Conservation (phyloP, 2,888 invertebrate genomes). For the Sepioteuthis lessoniana region DNA sequence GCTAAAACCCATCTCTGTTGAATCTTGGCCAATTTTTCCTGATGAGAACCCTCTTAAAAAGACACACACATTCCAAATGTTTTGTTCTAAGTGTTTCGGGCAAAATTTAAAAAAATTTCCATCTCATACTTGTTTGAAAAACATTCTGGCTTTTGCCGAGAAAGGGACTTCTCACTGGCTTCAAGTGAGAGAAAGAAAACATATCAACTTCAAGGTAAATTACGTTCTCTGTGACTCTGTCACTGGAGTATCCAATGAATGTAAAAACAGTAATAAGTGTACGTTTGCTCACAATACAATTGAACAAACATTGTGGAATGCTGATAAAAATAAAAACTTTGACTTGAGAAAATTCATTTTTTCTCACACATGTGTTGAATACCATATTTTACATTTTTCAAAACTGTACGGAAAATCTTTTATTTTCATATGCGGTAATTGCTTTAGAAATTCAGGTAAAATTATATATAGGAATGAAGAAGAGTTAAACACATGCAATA, state of each 20-base stretch:
- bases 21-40: not conserved
- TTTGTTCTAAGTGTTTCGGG: not conserved
- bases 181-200: not conserved
- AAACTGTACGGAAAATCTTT: not conserved
- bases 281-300: not conserved
- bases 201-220: not conserved
- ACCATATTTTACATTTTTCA: not conserved
- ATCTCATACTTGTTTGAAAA: not conserved
- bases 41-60: not conserved
- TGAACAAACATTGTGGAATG: not conserved
- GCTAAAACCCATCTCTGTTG: not conserved
- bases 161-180: not conserved
- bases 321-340: not conserved
- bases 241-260: not conserved
- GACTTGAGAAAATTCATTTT: not conserved
- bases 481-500: not conserved
- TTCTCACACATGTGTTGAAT: not conserved
- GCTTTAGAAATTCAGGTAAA: not conserved
- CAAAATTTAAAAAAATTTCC: not conserved
- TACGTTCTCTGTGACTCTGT: not conserved
- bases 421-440: not conserved
- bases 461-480: not conserved
- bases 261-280: not conserved
- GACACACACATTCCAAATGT: not conserved
- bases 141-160: not conserved